Percentiles rank a stretch among this genome's conserved stretches.
These are phyloP conservation scores for Procambarus virginalis DNA, from an alignment of 1,140 invertebrate species.

Conservation along the genomic window DNA sequence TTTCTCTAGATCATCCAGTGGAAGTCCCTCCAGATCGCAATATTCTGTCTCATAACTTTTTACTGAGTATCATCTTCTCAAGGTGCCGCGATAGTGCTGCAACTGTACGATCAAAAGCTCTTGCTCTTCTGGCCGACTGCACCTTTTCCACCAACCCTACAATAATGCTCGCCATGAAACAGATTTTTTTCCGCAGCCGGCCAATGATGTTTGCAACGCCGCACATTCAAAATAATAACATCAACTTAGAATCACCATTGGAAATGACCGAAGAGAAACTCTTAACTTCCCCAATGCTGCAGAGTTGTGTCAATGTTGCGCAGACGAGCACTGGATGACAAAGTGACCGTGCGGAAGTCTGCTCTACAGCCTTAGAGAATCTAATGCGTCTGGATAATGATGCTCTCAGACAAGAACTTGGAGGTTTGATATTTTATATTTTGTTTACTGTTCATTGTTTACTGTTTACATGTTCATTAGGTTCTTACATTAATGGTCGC, in stretches of 20 bases:
- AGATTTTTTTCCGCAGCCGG: conserved; percentile 75
- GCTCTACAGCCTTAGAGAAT: conserved; percentile 77
- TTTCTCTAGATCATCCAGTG: conserved; percentile 56
- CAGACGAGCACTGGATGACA: conserved; percentile 77
- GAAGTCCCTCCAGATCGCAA: conserved; percentile 61
- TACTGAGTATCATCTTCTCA: conserved; percentile 76
- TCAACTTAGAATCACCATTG: conserved; percentile 64
- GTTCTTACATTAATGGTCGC: neutral
- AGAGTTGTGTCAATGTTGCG: conserved; percentile 75
- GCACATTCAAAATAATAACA: conserved; percentile 62
- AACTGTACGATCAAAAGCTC: conserved; percentile 78
- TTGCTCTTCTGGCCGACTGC: conserved; percentile 77
- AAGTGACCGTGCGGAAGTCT: conserved; percentile 78
- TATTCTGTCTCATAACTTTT: conserved; percentile 73
- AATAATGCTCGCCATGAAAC: conserved; percentile 73
- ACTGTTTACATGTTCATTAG: neutral
- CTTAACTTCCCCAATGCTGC: conserved; percentile 73
- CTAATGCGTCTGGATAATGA: conserved; percentile 72
- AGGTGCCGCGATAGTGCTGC: conserved; percentile 78
- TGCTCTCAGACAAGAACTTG: conserved; percentile 73
- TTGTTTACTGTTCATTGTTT: neutral
- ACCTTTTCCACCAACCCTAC: conserved; percentile 73
- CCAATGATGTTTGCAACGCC: conserved; percentile 58
- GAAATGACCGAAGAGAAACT: conserved; percentile 71
- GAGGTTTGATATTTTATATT: conserved; percentile 71